These are phyloP conservation scores for Eilema depressum DNA, from an alignment of 2,888 invertebrate genomes.

Conservation along the genomic window DNA sequence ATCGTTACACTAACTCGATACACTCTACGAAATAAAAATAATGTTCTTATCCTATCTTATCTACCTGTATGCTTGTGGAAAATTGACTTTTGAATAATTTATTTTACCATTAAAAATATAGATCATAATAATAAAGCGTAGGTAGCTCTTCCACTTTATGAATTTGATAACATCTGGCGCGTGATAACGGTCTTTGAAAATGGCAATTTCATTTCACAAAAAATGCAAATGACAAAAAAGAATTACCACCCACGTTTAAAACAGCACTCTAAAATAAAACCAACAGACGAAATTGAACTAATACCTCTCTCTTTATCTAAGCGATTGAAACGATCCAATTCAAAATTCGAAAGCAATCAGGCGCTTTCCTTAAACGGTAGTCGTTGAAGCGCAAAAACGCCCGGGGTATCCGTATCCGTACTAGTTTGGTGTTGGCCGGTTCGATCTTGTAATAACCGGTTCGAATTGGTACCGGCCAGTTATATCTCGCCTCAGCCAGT, in stretches of 20 bases:
- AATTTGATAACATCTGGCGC: background rate
- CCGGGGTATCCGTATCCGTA: conserved; percentile 48
- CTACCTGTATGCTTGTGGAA: no score
- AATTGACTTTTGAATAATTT: no score
- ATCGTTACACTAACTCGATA: no score
- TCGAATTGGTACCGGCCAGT: conserved; percentile 58
- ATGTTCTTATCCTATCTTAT: no score
- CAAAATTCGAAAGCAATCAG: conserved; percentile 53
- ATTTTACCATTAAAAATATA: no score
- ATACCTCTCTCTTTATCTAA: conserved; percentile 40
- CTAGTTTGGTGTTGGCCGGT: conserved; percentile 37
- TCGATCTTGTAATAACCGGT: conserved; percentile 57
- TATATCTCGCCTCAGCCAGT: conserved; percentile 60
- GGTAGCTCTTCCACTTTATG: background rate
- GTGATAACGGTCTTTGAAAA: background rate
- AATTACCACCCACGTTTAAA: background rate
- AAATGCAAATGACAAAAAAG: conserved; percentile 5
- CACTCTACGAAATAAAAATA: no score
- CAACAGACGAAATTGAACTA: conserved; percentile 26
- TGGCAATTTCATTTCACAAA: background rate
- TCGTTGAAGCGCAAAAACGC: conserved; percentile 55
- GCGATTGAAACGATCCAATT: conserved; percentile 51
- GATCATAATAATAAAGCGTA: background rate
- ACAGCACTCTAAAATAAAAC: conserved; percentile 24
- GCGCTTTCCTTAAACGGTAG: conserved; percentile 47